These are phyloP conservation scores for Ambastaia sidthimunki DNA, from an alignment of 2,797 vertebrate species.

Conservation along the genomic window DNA sequence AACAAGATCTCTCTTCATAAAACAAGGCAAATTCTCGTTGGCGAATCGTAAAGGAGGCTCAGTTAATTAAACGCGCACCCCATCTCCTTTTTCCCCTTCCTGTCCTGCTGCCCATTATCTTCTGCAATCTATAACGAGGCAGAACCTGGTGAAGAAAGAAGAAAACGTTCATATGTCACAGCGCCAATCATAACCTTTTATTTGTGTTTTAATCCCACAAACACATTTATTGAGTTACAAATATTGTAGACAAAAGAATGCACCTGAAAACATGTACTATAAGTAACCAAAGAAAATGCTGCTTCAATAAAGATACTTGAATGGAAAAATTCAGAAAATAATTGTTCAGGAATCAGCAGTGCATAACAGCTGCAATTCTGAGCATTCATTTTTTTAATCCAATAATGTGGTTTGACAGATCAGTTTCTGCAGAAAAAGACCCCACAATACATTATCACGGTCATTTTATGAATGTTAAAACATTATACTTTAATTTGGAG, in stretches of 20 bases:
- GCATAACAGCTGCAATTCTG: background rate
- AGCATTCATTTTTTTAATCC: conserved; percentile 13
- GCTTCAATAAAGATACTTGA: background rate
- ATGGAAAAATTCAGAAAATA: conserved; percentile 13
- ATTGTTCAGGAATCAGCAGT: conserved; percentile 11
- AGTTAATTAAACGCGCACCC: conserved; percentile 91
- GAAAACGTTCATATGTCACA: background rate
- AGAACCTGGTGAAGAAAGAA: conserved; percentile 2
- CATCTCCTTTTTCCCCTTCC: conserved; percentile 81
- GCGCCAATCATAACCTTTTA: conserved; percentile 33
- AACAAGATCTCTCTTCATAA: conserved; percentile 91
- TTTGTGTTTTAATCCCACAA: conserved; percentile 3
- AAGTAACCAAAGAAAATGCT: conserved; percentile 3
- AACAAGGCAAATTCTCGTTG: conserved; percentile 89
- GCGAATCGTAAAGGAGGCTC: conserved; percentile 85
- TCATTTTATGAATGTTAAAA: background rate
- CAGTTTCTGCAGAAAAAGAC: background rate
- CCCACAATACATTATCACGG: background rate
- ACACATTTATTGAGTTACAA: conserved; percentile 11
- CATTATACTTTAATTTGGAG: background rate
- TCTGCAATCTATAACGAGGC: conserved; percentile 30
- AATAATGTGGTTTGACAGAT: conserved; percentile 2
- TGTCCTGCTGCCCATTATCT: conserved; percentile 60
- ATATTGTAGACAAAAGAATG: background rate
- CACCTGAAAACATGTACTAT: background rate